Evolutionary conservation across 2,113 vertebrate genomes (phyloP).

Genomic region (Hydropotes inermis): DNA sequence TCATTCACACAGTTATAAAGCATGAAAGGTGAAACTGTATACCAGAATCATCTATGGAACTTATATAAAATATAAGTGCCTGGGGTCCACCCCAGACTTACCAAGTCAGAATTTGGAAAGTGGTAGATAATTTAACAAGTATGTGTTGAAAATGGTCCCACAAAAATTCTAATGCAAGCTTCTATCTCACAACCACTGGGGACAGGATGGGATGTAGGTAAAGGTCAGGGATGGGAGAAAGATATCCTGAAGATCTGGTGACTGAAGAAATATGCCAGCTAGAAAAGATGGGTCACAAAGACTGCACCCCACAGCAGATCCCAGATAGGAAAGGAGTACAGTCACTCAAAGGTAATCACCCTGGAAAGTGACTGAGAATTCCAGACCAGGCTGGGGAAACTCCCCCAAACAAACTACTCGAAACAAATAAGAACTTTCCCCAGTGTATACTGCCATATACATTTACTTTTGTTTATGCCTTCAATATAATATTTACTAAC

Average conservation of each 20-base stretch:
- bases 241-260: background rate
- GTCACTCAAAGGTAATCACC: background rate
- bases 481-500: conserved; percentile 10
- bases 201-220: background rate
- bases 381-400: background rate
- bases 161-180: background rate
- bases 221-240: background rate
- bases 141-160: background rate
- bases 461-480: background rate
- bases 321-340: background rate
- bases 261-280: background rate
- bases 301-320: background rate
- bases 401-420: background rate
- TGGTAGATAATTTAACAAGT: background rate
- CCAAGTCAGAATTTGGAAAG: background rate
- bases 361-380: background rate
- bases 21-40: background rate
- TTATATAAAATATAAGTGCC: background rate
- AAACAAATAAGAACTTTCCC: background rate
- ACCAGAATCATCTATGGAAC: background rate
- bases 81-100: background rate
- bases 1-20: background rate
- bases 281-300: background rate
- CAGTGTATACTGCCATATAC: background rate
- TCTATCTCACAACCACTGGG: background rate